Evolutionary conservation across 2,113 vertebrate species (phyloP).

Genomic region (Antigone vipio): DNA sequence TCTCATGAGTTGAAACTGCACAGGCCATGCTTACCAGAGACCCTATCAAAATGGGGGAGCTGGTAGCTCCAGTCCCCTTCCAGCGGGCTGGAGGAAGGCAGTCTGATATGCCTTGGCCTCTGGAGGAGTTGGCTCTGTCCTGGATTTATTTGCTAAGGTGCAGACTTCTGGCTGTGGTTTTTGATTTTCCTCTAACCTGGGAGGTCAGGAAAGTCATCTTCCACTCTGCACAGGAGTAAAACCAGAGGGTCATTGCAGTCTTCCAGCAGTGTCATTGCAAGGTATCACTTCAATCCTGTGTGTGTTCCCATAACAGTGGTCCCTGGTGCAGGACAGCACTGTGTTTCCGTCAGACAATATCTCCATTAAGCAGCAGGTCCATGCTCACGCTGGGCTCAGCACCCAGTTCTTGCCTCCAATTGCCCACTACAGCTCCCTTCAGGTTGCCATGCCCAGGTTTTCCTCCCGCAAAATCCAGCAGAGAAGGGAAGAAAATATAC

Average conservation of each 20-base stretch:
- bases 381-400: not conserved
- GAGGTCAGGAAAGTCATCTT: not conserved
- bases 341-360: not conserved
- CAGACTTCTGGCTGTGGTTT: not conserved
- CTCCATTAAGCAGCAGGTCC: not conserved
- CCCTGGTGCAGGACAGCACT: too few species aligned
- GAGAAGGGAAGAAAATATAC: not conserved
- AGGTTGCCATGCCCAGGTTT: not conserved
- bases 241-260: not conserved
- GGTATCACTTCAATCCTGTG: fast-evolving
- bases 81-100: not conserved
- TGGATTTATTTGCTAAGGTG: not conserved
- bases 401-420: not conserved
- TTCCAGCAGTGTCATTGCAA: not conserved
- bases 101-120: not conserved
- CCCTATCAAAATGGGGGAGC: not conserved
- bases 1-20: constrained; percentile 23
- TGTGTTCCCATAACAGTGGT: not conserved
- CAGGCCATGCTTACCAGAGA: not conserved
- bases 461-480: not conserved
- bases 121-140: not conserved
- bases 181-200: not conserved
- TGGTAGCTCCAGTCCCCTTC: not conserved
- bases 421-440: not conserved
- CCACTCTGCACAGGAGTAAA: not conserved